A percentile compares a stretch with the other conserved stretches of the same genome.
These are phyloP conservation scores for Corvus cornix DNA, from an alignment of 2,113 vertebrate species.

Conservation along the genomic window DNA sequence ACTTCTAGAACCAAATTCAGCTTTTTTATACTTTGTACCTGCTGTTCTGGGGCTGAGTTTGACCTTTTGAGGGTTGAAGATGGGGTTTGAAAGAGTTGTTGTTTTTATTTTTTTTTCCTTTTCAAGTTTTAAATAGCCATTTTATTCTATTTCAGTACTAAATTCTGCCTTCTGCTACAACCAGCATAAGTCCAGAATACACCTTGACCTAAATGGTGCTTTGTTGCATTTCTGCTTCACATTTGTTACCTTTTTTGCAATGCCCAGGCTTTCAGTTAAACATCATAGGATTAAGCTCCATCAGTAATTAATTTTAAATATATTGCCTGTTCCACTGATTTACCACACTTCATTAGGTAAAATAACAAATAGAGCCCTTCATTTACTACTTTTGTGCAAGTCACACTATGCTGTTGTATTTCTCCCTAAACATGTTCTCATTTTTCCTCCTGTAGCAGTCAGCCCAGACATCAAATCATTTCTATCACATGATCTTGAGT, in stretches of 20 bases:
- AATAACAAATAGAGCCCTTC: background rate
- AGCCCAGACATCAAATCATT: background rate
- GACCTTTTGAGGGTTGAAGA: constrained; percentile 13
- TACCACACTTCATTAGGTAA: background rate
- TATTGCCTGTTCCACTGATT: background rate
- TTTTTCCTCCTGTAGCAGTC: background rate
- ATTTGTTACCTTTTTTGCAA: background rate
- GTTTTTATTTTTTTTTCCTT: background rate
- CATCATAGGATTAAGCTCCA: background rate
- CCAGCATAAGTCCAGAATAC: background rate
- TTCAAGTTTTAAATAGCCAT: background rate
- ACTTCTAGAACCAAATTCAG: constrained; percentile 21
- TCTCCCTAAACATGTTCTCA: background rate
- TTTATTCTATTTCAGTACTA: background rate
- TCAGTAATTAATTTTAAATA: background rate
- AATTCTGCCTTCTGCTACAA: background rate
- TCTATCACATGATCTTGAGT: background rate
- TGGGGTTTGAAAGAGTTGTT: background rate
- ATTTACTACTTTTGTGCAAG: background rate
- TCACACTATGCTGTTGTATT: background rate
- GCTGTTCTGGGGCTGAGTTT: constrained; percentile 17
- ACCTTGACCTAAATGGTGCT: background rate
- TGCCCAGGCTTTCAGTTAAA: background rate
- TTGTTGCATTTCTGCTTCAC: background rate
- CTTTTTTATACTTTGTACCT: background rate